Evolutionary conservation across 2,888 invertebrate species (phyloP).

Genomic region (Dryomyza anilis): DNA sequence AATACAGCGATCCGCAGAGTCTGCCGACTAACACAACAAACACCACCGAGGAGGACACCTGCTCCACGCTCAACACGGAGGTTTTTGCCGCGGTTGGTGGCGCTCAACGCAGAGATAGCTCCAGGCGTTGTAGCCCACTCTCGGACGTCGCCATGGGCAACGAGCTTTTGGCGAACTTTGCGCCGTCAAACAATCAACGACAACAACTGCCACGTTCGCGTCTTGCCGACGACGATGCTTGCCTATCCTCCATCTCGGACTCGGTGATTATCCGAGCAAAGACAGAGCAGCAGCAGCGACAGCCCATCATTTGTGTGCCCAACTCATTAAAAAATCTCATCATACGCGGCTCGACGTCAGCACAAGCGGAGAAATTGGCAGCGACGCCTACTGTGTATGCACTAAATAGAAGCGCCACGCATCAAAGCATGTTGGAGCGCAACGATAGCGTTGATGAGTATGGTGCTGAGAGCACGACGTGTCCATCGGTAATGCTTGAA

Average conservation of each 20-base stretch:
- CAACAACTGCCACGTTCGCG: conserved; percentile 40
- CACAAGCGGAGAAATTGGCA: not conserved
- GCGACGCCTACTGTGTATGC: conserved; percentile 26
- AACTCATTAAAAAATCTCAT: conserved; percentile 56
- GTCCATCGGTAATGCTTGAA: conserved; percentile 58
- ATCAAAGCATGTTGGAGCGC: conserved; percentile 32
- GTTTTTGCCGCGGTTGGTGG: conserved; percentile 39
- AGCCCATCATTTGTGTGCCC: conserved; percentile 55
- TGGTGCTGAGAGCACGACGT: conserved; percentile 36
- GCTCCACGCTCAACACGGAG: conserved; percentile 58
- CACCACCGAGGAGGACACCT: conserved; percentile 56
- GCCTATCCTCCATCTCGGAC: conserved; percentile 54
- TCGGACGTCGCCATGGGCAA: not conserved
- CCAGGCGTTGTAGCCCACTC: not conserved
- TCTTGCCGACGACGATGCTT: conserved; percentile 49
- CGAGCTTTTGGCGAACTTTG: not conserved
- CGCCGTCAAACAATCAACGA: conserved; percentile 31
- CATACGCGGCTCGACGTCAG: conserved; percentile 43
- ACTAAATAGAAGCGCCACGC: conserved; percentile 41
- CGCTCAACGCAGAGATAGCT: not conserved
- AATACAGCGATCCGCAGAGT: conserved; percentile 55
- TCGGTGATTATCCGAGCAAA: conserved; percentile 47
- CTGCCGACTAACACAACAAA: conserved; percentile 51
- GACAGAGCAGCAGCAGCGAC: conserved; percentile 42
- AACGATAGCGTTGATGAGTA: not conserved